Percentiles rank a stretch among this genome's conserved stretches.
Conservation (phyloP, 2,888 invertebrate species). For the Scaptomyza tumidula region DNA sequence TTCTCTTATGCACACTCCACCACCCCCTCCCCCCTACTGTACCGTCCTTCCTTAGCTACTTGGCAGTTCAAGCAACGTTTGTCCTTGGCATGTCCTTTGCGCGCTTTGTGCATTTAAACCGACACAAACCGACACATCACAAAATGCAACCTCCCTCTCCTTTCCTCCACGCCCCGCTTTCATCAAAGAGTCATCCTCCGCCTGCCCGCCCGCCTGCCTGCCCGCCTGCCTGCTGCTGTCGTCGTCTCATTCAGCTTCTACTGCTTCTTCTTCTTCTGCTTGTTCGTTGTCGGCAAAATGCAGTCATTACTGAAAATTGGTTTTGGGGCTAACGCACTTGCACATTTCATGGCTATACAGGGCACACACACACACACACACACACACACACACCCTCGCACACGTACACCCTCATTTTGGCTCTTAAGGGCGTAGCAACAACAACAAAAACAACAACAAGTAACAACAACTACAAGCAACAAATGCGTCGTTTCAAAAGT, state of each 20-base stretch:
- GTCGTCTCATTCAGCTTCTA: too few relatives aligned
- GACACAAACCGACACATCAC: constrained; percentile 59
- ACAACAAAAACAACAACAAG: constrained; percentile 13
- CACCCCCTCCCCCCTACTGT: background rate
- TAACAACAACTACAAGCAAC: constrained; percentile 39
- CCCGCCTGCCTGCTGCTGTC: background rate
- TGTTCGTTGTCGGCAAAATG: constrained; percentile 69
- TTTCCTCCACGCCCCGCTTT: background rate
- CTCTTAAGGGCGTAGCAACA: constrained; percentile 24
- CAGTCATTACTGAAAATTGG: constrained; percentile 83
- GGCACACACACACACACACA: constrained; percentile 39
- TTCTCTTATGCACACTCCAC: too few relatives aligned
- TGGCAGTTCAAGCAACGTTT: constrained; percentile 77
- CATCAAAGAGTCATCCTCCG: background rate
- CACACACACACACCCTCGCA: constrained; percentile 15
- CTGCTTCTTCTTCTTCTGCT: constrained; percentile 1
- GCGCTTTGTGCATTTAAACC: constrained; percentile 79
- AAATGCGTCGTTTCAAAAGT: constrained; percentile 79
- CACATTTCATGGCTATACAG: constrained; percentile 78
- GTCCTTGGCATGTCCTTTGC: constrained; percentile 80
- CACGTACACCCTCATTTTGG: constrained; percentile 18
- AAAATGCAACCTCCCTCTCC: background rate
- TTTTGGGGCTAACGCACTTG: constrained; percentile 81
- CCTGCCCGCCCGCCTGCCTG: background rate
- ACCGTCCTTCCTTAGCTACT: constrained; percentile 5